Percentiles rank a stretch among this genome's conserved stretches.
Conservation (phyloP, 2,113 vertebrate genomes). For the Vidua chalybeata region DNA sequence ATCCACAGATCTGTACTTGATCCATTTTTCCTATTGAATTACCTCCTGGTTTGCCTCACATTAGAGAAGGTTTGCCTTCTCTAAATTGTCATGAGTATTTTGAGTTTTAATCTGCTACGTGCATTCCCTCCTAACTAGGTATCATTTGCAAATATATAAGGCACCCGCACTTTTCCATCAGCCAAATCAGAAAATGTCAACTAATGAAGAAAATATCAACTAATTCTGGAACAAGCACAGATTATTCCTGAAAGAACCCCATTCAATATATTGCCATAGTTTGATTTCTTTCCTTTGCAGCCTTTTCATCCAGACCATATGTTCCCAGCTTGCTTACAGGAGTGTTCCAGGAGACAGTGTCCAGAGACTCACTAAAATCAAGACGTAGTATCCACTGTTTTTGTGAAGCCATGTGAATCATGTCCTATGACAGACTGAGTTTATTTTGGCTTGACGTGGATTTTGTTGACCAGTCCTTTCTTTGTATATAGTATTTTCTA, state of each 20-base stretch:
- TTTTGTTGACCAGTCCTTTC: background rate
- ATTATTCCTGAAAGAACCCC: background rate
- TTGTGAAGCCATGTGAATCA: background rate
- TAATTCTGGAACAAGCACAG: constrained; percentile 18
- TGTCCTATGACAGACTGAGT: background rate
- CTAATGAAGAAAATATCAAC: constrained; percentile 31
- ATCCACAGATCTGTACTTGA: background rate
- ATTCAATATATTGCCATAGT: background rate
- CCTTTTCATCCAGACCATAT: constrained; percentile 8
- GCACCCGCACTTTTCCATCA: background rate
- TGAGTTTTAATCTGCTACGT: background rate
- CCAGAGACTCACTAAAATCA: background rate
- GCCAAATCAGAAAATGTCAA: constrained; percentile 14
- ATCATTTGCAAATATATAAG: background rate
- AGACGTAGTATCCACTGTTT: background rate
- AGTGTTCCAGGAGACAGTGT: background rate
- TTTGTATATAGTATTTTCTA: background rate
- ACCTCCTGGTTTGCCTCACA: background rate
- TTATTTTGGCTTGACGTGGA: background rate
- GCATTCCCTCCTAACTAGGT: background rate
- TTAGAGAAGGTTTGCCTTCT: no score
- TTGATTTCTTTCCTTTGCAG: constrained; percentile 3
- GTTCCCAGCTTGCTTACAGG: background rate
- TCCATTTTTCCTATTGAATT: background rate
- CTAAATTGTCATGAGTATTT: background rate